phyloP scores from a whole-genome alignment of 2,113 vertebrate species.

The Callocephalon fimbriatum region DNA sequence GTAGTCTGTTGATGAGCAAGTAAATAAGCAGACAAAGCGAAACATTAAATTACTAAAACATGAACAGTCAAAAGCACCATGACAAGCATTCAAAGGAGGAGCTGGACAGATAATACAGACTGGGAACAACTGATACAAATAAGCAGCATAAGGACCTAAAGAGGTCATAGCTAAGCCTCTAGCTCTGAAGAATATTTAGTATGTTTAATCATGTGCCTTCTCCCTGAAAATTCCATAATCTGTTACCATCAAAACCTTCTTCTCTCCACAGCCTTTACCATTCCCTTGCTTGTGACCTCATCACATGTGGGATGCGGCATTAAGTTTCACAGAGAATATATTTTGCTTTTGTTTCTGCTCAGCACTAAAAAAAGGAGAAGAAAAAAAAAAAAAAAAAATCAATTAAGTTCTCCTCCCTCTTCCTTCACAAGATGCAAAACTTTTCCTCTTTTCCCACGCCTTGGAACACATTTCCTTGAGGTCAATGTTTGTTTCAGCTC shows the following conservation, averaged over 20 bases:
- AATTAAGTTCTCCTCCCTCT: background rate
- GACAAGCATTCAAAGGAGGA: background rate
- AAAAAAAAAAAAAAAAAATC: too few species aligned
- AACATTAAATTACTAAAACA: background rate
- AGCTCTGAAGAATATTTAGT: background rate
- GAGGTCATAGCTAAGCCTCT: background rate
- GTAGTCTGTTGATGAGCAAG: background rate
- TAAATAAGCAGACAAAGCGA: background rate
- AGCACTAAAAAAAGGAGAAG: background rate
- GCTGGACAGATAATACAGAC: background rate
- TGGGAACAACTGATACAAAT: background rate
- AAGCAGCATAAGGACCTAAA: background rate
- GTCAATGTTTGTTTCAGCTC: background rate
- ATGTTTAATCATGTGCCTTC: background rate
- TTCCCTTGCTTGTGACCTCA: background rate
- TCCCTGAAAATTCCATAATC: background rate
- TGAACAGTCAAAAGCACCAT: background rate
- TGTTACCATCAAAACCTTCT: background rate
- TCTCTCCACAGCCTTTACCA: background rate
- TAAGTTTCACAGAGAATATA: background rate
- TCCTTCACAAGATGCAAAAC: constrained; percentile 18
- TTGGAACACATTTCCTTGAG: constrained; percentile 44
- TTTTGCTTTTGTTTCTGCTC: background rate
- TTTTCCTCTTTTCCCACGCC: constrained; percentile 41
- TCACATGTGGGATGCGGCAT: background rate